These are phyloP conservation scores for Onthophagus sagittarius DNA, from an alignment of 2,888 invertebrate genomes.

Conservation along the genomic window DNA sequence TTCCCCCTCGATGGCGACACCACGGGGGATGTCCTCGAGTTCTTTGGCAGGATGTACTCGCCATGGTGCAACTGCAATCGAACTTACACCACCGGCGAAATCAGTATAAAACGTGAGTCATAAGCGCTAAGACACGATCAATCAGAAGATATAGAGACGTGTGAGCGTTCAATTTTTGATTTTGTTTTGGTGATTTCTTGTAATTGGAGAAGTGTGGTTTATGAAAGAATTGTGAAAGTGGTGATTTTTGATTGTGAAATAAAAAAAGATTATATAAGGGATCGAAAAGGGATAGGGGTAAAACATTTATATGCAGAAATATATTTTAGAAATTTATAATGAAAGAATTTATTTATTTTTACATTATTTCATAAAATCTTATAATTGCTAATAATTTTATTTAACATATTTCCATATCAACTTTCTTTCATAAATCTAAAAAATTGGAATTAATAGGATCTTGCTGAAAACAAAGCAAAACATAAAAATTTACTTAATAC, in stretches of 20 bases:
- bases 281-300: no score
- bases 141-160: slow-evolving; percentile 25
- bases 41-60: not conserved
- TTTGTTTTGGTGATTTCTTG: not conserved
- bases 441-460: no score
- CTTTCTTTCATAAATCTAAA: no score
- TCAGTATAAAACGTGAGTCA: slow-evolving; percentile 43
- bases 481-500: no score
- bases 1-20: not conserved
- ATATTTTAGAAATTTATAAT: no score
- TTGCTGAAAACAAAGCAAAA: no score
- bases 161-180: not conserved
- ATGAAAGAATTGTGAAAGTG: not conserved
- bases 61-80: slow-evolving; percentile 38
- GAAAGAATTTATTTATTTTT: no score
- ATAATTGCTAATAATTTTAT: not conserved
- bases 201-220: not conserved
- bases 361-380: not conserved
- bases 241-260: not conserved
- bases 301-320: no score
- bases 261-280: no score
- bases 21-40: not conserved
- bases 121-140: slow-evolving; percentile 35
- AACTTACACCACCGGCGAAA: slow-evolving; percentile 34
- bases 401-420: no score